Percentiles rank a stretch among this genome's conserved stretches.
These are phyloP conservation scores for Nannoperca obscura DNA, from an alignment of 2,797 vertebrate genomes.

Conservation along the genomic window DNA sequence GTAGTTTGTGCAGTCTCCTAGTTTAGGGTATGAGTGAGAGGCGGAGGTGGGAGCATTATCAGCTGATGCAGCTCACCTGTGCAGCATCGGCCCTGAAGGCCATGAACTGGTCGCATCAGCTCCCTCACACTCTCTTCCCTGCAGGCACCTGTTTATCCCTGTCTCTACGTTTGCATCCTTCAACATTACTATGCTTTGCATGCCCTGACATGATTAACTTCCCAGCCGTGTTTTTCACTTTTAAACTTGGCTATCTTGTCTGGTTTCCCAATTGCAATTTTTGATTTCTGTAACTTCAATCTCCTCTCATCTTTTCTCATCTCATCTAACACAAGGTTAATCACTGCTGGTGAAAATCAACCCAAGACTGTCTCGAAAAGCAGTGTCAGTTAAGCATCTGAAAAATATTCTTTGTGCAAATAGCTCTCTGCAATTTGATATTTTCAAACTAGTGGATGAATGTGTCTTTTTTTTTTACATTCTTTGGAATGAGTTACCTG, in stretches of 20 bases:
- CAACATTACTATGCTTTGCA: background rate
- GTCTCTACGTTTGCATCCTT: background rate
- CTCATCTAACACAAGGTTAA: background rate
- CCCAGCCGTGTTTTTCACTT: background rate
- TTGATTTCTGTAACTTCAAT: background rate
- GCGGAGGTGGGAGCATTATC: background rate
- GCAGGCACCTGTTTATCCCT: background rate
- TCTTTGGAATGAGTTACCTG: background rate
- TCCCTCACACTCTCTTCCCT: background rate
- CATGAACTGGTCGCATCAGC: background rate
- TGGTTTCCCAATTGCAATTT: background rate
- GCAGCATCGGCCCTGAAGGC: conserved; percentile 8
- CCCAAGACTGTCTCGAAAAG: background rate
- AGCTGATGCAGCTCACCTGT: conserved; percentile 4
- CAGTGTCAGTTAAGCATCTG: background rate
- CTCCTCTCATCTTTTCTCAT: background rate
- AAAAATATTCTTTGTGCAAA: conserved; percentile 5
- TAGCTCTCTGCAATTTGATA: conserved; percentile 20
- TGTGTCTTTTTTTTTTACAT: conserved; percentile 18
- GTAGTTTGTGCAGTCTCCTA: background rate
- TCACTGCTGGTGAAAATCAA: background rate
- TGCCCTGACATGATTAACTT: background rate
- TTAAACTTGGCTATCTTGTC: background rate
- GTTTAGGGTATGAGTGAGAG: background rate
- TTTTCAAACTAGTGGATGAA: conserved; percentile 14